Evolutionary conservation across 2,797 vertebrate genomes (phyloP).

Genomic region (Ctenosaura bakeri): DNA sequence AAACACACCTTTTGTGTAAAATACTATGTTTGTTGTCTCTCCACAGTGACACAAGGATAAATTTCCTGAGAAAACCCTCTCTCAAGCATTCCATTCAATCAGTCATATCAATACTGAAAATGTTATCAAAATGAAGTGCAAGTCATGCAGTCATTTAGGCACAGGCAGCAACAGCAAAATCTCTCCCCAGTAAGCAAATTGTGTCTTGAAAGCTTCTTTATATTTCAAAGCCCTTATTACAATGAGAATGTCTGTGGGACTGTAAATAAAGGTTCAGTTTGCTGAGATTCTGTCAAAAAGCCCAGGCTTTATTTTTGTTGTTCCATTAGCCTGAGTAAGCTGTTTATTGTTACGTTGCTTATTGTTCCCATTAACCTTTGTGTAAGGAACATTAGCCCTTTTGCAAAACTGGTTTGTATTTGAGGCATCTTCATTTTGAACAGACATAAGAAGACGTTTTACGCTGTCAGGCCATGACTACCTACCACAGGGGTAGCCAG

Average conservation of each 20-base stretch:
- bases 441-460: not conserved
- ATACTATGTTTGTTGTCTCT: not conserved
- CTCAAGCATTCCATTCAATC: not conserved
- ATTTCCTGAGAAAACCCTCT: not conserved
- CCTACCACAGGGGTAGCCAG: not conserved
- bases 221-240: not conserved
- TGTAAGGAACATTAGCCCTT: not conserved
- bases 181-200: not conserved
- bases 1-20: not conserved
- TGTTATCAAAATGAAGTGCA: conserved; percentile 1
- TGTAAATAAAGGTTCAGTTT: conserved; percentile 26
- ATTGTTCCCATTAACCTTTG: not conserved
- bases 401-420: not conserved
- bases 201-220: conserved; percentile 4
- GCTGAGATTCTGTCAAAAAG: not conserved
- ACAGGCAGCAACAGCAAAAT: conserved; percentile 12
- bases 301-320: not conserved
- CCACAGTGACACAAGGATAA: not conserved
- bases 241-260: not conserved
- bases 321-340: not conserved
- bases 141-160: not conserved
- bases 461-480: not conserved
- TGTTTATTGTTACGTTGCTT: not conserved
- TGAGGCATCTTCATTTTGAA: not conserved
- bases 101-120: not conserved